Base-by-base conservation (phyloP, 2,797 vertebrate genomes). In the Silurus aristotelis region DNA sequence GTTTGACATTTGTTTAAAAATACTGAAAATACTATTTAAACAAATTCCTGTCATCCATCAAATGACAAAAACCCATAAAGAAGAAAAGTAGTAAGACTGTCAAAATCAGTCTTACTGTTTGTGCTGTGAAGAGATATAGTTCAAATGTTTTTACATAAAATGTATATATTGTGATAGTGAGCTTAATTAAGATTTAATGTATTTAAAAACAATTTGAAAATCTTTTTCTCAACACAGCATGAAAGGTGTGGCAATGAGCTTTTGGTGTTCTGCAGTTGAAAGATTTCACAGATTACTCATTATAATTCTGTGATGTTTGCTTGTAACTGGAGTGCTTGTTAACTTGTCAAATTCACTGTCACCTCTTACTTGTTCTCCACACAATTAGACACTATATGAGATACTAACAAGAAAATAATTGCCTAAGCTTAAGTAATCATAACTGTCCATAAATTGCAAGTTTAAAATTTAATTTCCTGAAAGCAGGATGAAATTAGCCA, bases 341-440 rank as follows among this genome's bases (percentile, higher is more conserved):
- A 76, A 58, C 72, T 13, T 48, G 43, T 72, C 48, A 75, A 52
- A 75, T 75, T 76, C 55, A 56, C 5, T 19, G 48, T 73, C 71
- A 75, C 48, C 27, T 58, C 52, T 76, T 58, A 19, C 19, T 76
- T 52, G 6, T 73, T 73, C 22, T 73, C 5, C 22, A 73, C 22
- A 73, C 5, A 6, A 15, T 15, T 73, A 46, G 12, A 5, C 13
- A 52, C 22, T 25, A 52, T 52, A 14, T 75, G 48, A 75, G 13
- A 75, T 75, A 5, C n/a, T 22, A 56, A 15, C 72, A 76, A 56
- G 25, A 76, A 56, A 56, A 56, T 55, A 7, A 25, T 56, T 76
- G 13, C n/a, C 52, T 56, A 4, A 25, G 73, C 14, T 56, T 56
- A 73, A 52, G 71, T 55, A 27, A 76, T 56, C n/a, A 17, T 55